Percentiles rank a stretch among this genome's conserved stretches.
phyloP scores from a whole-genome alignment of 2,888 invertebrate genomes.

The Watsonalla binaria region DNA sequence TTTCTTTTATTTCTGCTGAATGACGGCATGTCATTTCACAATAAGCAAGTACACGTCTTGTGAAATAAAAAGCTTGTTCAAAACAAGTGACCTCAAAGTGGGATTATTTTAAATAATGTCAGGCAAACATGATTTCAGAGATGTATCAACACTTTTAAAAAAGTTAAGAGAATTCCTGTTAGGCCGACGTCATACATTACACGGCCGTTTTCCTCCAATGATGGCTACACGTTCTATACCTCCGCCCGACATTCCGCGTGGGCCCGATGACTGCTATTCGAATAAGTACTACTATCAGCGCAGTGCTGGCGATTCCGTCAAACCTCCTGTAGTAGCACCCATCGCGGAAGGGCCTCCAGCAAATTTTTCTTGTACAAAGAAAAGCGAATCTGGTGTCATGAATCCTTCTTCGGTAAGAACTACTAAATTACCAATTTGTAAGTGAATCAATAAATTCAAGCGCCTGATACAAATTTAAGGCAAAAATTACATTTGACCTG shows the following conservation, averaged over 20 bases:
- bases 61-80: constrained; percentile 8
- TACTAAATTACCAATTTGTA: background rate
- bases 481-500: background rate
- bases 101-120: background rate
- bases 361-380: constrained; percentile 23
- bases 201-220: constrained; percentile 45
- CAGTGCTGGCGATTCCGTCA: constrained; percentile 41
- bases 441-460: background rate
- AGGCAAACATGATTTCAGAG: constrained; percentile 39
- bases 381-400: constrained; percentile 24
- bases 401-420: constrained; percentile 35
- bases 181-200: constrained; percentile 47
- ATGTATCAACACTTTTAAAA: constrained; percentile 44
- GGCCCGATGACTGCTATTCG: constrained; percentile 48
- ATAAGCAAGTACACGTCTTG: background rate
- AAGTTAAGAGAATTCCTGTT: constrained; percentile 48
- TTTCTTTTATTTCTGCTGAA: too few relatives aligned
- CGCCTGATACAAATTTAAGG: too few relatives aligned
- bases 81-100: constrained; percentile 6
- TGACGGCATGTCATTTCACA: too few relatives aligned
- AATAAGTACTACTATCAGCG: constrained; percentile 46
- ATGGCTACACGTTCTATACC: constrained; percentile 54
- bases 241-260: constrained; percentile 50
- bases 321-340: constrained; percentile 60
- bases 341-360: constrained; percentile 43